Evolutionary conservation across 2,888 invertebrate genomes (phyloP), one percentile per base, ranked within the genome.

Genomic region (Chymomyza caudatula): DNA sequence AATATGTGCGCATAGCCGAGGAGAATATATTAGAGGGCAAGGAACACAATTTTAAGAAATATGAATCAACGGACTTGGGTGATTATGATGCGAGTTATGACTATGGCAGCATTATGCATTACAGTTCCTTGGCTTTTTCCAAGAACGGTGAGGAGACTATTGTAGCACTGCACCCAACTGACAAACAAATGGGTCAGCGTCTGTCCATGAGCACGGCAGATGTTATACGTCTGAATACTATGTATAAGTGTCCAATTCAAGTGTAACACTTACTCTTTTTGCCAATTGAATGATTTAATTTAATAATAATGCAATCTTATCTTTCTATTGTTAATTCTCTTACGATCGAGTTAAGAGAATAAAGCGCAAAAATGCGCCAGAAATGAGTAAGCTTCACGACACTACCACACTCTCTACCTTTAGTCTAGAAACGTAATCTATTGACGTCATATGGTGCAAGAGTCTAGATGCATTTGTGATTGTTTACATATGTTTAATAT

Each of bases 41-140:
- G 13, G 92, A 93, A 77, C 90, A 89, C 37, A 95, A 95, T 90
- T 96, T 96, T 88, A 91, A 91, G 57, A 95, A 94, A 87, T 92
- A 93, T 0, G 91, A 92, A 13, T 86, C 89, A 6, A 89, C 90
- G 8, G 90, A 88, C 13, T 91, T 93, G 0, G 91, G 92, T 13
- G 92, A 92, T 47, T 95, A 92, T 83, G 94, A 93, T 3, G 92
- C 94, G 29, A 88, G 91, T 0, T 96, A 96, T 83, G 96, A 96
- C 87, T 96, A 94, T 87, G 92, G 92, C 69, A 95, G 95, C 74
- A 93, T 96, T 2, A 93, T 96, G 94, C 96, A 96, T 85, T 96
- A 96, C 86, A 94, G 94, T 0, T 91, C 92, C 23, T 92, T 91
- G 15, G 95, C 95, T 0, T 96, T 95, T 89, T 94, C 95, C 0